Conservation (phyloP, 37 sponge, comb jelly and placozoan genomes). For the Oopsacas minuta region DNA sequence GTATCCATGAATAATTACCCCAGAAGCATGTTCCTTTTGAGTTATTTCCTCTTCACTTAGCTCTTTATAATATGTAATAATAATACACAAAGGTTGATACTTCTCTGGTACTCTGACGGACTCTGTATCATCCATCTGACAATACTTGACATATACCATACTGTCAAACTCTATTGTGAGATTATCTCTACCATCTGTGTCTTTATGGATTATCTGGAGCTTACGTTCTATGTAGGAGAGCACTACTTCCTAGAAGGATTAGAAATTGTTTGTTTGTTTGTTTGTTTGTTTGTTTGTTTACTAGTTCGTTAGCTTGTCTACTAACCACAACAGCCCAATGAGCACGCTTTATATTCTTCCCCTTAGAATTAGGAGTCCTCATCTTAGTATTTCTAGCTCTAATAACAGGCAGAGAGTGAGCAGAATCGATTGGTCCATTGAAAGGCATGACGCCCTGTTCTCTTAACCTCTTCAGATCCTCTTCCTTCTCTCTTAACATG, state of each 20-base stretch:
- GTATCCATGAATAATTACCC: neutral
- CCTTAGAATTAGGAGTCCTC: neutral
- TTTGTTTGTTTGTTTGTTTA: too few species aligned
- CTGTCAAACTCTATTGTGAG: neutral
- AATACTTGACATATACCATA: neutral
- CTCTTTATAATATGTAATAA: neutral
- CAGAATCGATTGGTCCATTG: neutral
- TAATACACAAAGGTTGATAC: neutral
- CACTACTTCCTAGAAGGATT: neutral
- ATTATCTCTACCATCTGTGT: neutral
- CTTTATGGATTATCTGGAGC: neutral
- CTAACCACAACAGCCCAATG: neutral
- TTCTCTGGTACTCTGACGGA: neutral
- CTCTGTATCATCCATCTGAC: conserved; percentile 4
- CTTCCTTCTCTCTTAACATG: conserved; percentile 3
- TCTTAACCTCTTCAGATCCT: neutral
- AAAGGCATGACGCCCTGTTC: conserved; percentile 8
- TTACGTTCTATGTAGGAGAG: neutral
- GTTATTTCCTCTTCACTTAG: neutral
- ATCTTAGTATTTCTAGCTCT: neutral
- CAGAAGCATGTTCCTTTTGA: neutral
- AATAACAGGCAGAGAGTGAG: neutral
- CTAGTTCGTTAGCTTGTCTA: too few species aligned
- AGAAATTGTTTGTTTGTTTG: neutral
- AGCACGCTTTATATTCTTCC: neutral